Evolutionary conservation across 2,113 vertebrate genomes (phyloP).

Genomic region (Piaya cayana): DNA sequence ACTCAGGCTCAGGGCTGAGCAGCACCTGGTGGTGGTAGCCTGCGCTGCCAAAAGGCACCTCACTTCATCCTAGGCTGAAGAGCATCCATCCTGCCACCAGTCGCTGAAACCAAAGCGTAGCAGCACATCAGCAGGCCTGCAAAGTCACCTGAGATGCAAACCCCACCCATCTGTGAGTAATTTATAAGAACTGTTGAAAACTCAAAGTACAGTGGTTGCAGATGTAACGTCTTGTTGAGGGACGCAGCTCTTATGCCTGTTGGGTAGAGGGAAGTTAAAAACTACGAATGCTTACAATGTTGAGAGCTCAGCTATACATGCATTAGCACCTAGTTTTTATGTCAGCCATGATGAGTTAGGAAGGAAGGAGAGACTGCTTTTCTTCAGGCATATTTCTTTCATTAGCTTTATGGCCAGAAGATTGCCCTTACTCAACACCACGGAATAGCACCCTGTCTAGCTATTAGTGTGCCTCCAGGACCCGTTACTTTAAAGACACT

Average conservation of each 20-base stretch:
- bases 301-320: neutral
- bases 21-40: neutral
- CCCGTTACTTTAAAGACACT: constrained; percentile 40
- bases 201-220: accelerated
- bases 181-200: no score
- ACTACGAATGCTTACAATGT: accelerated
- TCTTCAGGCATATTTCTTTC: constrained; percentile 23
- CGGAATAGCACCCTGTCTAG: neutral
- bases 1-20: neutral
- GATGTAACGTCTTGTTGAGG: accelerated
- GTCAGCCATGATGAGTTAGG: neutral
- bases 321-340: neutral
- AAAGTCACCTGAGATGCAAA: accelerated
- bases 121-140: neutral
- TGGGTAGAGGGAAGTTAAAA: neutral
- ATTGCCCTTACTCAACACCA: constrained; percentile 12
- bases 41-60: accelerated
- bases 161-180: accelerated
- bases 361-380: neutral
- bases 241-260: neutral
- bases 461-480: neutral
- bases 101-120: no score
- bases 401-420: constrained; percentile 8
- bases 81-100: no score
- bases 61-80: accelerated